Conservation (phyloP, 2,797 vertebrate species). For the Pelochelys cantorii region DNA sequence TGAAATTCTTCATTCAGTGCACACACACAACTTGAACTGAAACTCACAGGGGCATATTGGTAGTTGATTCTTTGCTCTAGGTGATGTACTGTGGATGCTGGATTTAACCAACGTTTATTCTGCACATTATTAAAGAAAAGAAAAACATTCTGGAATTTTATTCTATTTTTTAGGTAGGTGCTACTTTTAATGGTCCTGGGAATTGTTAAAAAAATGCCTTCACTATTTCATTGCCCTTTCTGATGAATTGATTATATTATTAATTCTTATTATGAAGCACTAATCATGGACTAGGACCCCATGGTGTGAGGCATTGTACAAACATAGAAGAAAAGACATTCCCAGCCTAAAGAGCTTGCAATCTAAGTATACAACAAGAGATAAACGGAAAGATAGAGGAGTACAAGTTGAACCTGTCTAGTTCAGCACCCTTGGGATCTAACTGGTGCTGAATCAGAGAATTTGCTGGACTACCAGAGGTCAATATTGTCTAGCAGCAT, state of each 20-base stretch:
- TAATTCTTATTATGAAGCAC: not conserved
- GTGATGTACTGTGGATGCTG: not conserved
- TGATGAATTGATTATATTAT: not conserved
- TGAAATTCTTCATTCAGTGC: not conserved
- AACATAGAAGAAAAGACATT: not conserved
- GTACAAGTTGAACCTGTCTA: not conserved
- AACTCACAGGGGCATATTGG: not conserved
- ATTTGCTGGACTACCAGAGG: too few species aligned
- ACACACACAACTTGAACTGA: not conserved
- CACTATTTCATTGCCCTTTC: not conserved
- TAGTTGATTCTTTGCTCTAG: not conserved
- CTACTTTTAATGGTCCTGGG: not conserved
- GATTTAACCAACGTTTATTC: not conserved
- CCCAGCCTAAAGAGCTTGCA: not conserved
- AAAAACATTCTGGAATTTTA: not conserved
- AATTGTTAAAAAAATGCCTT: accelerated
- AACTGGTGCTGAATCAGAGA: too few species aligned
- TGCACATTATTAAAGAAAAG: not conserved
- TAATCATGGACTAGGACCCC: not conserved
- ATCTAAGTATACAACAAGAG: not conserved
- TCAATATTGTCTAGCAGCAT: too few species aligned
- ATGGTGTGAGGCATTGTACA: not conserved
- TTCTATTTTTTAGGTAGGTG: not conserved
- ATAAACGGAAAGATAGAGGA: not conserved
- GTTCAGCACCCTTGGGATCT: too few species aligned